A percentile compares a stretch with the other conserved stretches of the same genome.
Conservation (phyloP, 2,888 invertebrate genomes). For the Ceriagrion tenellum region DNA sequence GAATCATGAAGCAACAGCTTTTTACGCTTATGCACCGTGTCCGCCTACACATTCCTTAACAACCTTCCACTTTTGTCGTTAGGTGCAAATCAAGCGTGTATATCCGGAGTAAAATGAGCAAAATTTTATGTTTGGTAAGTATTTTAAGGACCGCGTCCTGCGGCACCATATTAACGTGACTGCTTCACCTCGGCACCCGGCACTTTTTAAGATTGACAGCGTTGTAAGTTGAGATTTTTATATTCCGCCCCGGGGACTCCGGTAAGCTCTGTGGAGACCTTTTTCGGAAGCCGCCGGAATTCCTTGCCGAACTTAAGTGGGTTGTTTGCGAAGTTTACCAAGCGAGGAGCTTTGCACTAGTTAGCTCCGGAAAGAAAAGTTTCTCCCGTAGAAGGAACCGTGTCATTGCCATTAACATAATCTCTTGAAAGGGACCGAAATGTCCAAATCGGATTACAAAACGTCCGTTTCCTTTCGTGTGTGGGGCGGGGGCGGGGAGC, state of each 20-base stretch:
- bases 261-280: background rate
- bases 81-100: no score
- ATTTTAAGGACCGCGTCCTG: background rate
- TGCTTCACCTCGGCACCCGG: background rate
- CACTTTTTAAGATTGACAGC: background rate
- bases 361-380: conserved; percentile 15
- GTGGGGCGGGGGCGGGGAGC: no score
- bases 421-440: conserved; percentile 31
- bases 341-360: conserved; percentile 11
- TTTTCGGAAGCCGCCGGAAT: background rate
- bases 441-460: conserved; percentile 35
- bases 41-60: no score
- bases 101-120: background rate
- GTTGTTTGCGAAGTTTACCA: conserved; percentile 29
- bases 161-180: background rate
- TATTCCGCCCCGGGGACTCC: background rate
- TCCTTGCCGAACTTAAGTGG: conserved; percentile 22
- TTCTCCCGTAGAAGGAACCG: conserved; percentile 15
- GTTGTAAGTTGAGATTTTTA: conserved; percentile 4
- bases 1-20: no score
- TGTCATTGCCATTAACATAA: conserved; percentile 39
- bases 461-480: conserved; percentile 30
- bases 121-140: background rate
- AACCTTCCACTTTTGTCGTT: no score
- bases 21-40: no score